phyloP scores from a whole-genome alignment of 1,140 invertebrate genomes.

The Drosophila funebris region DNA sequence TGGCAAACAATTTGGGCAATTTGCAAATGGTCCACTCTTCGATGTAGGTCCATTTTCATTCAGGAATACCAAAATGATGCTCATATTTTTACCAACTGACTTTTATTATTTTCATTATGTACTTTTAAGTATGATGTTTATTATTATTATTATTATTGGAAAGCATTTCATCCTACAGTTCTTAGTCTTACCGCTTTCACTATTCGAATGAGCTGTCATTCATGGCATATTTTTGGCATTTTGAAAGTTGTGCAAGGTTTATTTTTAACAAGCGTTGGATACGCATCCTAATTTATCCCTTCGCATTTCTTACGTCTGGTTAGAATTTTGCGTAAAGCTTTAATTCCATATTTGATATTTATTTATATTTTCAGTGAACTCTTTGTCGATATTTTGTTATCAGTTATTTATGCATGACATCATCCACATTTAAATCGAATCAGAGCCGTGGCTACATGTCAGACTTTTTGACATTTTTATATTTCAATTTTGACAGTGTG shows the following conservation, averaged over 20 bases:
- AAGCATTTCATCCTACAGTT: too few species aligned
- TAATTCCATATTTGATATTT: neutral
- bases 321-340: too few species aligned
- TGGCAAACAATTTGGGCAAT: slow-evolving; percentile 48
- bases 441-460: slow-evolving; percentile 49
- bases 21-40: slow-evolving; percentile 56
- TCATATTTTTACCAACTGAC: slow-evolving; percentile 19
- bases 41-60: slow-evolving; percentile 18
- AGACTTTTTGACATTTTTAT: slow-evolving; percentile 74
- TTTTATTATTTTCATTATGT: neutral
- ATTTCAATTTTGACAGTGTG: slow-evolving; percentile 70
- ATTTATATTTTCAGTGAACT: slow-evolving; percentile 39
- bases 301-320: too few species aligned
- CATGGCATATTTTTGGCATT: too few species aligned
- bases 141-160: too few species aligned
- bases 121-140: too few species aligned
- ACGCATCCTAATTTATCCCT: too few species aligned
- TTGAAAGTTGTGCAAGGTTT: too few species aligned
- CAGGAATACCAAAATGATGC: neutral
- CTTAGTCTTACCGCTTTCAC: too few species aligned
- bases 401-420: slow-evolving; percentile 77
- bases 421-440: slow-evolving; percentile 57
- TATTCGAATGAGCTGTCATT: too few species aligned
- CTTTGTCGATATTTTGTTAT: slow-evolving; percentile 61
- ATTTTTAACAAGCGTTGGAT: too few species aligned